phyloP scores from a whole-genome alignment of 2,797 vertebrate genomes.

The Muscicapa striata region DNA sequence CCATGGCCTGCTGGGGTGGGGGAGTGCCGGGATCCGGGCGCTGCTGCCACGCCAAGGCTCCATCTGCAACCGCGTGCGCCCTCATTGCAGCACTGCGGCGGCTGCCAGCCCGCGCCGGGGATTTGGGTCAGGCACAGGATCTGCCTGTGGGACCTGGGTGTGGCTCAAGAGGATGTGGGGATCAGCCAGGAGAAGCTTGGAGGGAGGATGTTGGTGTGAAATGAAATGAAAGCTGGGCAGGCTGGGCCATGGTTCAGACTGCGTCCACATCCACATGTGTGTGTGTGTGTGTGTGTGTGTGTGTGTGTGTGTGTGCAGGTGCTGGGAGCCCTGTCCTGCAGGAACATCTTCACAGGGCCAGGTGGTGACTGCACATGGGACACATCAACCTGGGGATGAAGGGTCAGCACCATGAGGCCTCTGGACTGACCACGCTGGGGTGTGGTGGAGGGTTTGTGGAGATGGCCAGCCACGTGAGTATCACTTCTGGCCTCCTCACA shows the following conservation, averaged over 20 bases:
- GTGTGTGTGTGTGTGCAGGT: background rate
- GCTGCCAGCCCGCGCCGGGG: background rate
- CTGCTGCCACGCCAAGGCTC: background rate
- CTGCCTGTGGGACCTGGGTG: background rate
- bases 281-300: background rate
- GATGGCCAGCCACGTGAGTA: rapidly evolving
- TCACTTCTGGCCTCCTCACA: background rate
- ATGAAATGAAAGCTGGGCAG: background rate
- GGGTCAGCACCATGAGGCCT: background rate
- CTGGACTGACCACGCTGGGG: rapidly evolving
- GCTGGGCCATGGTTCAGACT: rapidly evolving
- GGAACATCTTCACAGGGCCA: background rate
- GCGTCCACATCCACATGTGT: background rate
- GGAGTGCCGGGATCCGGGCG: background rate
- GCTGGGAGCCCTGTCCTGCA: background rate
- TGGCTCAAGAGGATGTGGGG: background rate
- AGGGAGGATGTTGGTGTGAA: background rate
- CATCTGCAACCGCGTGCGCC: background rate
- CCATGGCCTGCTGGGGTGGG: rapidly evolving
- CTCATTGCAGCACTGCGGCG: slow-evolving; percentile 15
- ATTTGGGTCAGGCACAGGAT: slow-evolving; percentile 48
- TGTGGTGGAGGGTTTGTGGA: background rate
- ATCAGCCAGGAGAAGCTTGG: background rate
- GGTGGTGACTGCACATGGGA: background rate
- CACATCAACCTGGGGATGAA: background rate